Percentiles rank a stretch among this genome's conserved stretches.
phyloP scores from a whole-genome alignment of 2,113 vertebrate species.

The Dunckerocampus dactyliophorus region DNA sequence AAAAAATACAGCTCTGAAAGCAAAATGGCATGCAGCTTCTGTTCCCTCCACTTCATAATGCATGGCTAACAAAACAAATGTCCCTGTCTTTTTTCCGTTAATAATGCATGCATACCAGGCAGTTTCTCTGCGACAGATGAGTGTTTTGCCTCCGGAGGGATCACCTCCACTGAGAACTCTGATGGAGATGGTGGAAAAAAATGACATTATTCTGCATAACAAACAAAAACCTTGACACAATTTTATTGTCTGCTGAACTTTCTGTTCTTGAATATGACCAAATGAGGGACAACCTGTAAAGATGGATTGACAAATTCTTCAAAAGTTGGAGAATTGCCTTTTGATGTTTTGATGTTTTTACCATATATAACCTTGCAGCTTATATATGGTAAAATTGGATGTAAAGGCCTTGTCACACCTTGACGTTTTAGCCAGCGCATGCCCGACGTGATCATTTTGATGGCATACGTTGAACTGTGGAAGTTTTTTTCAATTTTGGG shows the following conservation, averaged over 20 bases:
- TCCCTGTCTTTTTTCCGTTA: conserved; percentile 78
- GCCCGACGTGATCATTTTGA: no score
- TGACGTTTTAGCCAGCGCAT: no score
- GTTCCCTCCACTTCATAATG: conserved; percentile 78
- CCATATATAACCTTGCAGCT: no score
- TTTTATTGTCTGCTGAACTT: neutral
- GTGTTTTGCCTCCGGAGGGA: conserved; percentile 49
- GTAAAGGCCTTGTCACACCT: no score
- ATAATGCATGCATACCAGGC: conserved; percentile 82
- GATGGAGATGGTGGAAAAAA: conserved; percentile 7
- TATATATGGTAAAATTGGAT: no score
- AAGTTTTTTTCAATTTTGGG: no score
- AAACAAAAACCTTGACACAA: neutral
- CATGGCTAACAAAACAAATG: conserved; percentile 88
- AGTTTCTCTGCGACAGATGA: conserved; percentile 80
- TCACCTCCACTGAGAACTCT: conserved; percentile 33
- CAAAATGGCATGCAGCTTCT: conserved; percentile 66
- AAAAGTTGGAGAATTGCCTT: neutral
- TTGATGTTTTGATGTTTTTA: no score
- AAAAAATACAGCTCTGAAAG: conserved; percentile 72
- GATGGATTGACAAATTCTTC: neutral
- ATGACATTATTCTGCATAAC: conserved; percentile 1
- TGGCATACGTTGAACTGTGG: no score
- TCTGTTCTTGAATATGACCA: neutral
- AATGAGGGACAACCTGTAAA: neutral